Base-by-base conservation (phyloP, 2,113 vertebrate genomes). In the Zeus faber region DNA sequence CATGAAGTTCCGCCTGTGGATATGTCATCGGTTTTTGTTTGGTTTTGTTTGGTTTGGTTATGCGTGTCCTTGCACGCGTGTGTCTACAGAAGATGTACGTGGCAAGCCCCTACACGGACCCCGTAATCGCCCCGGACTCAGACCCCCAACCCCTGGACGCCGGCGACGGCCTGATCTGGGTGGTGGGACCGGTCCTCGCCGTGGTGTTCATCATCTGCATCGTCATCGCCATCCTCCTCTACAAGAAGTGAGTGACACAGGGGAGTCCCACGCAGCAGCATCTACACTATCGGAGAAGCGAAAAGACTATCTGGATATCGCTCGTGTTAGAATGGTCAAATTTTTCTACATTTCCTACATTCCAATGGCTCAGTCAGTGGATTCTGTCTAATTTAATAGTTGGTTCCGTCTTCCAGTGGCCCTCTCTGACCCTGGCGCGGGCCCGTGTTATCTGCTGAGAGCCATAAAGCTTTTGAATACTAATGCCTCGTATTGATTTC, bases 151-250 rank as follows among this genome's bases (percentile, higher is more conserved):
- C 95, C 22, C 88, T 95, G 1, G 96, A 99, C 0, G 93, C 94
- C 0, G 94, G 96, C 5, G 97, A 99, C 5, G 97, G 97, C 14
- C 91, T 99, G 6, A 97, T 98, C 85, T 99, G 97, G 97, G 96
- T 99, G 76, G 93, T 98, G 0, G 97, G 97, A 27, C 97, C 97
- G 0, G 96, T 99, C 35, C 82, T 99, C 44, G 97, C 97, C 0
- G 97, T 99, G 48, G 92, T 99, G 48, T 98, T 99, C 85, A 99
- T 99, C 80, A 97, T 99, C 86, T 98, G 96, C 83, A 98, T 99
- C 0, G 97, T 99, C 59, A 99, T 99, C 0, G 97, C 95, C 48
- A 99, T 99, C 59, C 89, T 99, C 14, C 92, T 99, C 26, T 99
- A 98, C 81, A 99, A 99, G 86, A 99, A 98, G 97, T 99, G 85